Percentiles rank a stretch among this genome's conserved stretches.
phyloP scores from a whole-genome alignment of 2,888 invertebrate species.

The Polyommatus icarus region DNA sequence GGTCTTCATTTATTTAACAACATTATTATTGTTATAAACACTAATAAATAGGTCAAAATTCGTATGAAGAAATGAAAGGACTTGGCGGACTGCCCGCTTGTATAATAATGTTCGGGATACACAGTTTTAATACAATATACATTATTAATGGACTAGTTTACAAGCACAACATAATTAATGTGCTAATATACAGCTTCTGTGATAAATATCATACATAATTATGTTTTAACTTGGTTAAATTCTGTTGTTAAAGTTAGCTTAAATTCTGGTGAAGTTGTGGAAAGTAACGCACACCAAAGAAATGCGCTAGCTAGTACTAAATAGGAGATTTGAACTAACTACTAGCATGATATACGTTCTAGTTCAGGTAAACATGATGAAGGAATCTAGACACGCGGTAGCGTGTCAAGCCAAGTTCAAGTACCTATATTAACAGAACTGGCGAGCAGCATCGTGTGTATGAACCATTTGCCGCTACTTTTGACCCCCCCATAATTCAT shows the following conservation, averaged over 20 bases:
- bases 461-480: no score
- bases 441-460: no score
- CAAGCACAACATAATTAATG: neutral
- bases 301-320: no score
- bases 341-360: no score
- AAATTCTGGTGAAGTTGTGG: no score
- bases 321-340: no score
- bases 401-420: no score
- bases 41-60: constrained; percentile 25
- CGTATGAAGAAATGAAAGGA: constrained; percentile 26
- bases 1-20: neutral
- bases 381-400: no score
- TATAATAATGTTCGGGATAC: neutral
- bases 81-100: constrained; percentile 9
- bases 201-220: neutral
- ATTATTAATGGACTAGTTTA: constrained; percentile 6
- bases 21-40: neutral
- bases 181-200: neutral
- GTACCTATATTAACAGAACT: no score
- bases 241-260: neutral
- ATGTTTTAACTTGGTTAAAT: neutral
- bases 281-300: no score
- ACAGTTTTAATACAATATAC: neutral
- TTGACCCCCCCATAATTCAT: no score
- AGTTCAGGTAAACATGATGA: no score